Base-by-base conservation (phyloP, 2,113 vertebrate species). In the Chaenocephalus aceratus region DNA sequence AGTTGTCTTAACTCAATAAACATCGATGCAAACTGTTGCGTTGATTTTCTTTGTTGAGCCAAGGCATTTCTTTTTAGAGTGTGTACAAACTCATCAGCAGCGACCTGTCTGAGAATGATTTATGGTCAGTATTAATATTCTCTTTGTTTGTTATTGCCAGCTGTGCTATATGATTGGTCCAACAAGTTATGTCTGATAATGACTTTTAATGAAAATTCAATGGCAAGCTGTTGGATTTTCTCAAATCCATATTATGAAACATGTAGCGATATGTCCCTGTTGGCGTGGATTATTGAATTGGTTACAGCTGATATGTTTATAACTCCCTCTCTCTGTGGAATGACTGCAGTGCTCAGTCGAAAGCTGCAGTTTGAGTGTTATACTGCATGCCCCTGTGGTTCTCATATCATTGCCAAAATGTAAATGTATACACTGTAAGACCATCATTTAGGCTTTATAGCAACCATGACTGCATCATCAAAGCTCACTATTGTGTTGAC, bases 51-150 rank as follows among this genome's bases (percentile, higher is more conserved):
- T 21, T 21, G 21, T 21, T 21, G 21, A 21, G 21, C 21, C 21
- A 21, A 21, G 21, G 21, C 21, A 21, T 21, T 21, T 21, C 21
- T 21, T 21, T 21, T 21, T 21, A 21, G 21, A 21, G 21, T 21
- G 21, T 21, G 84, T 90, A 82, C 69, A 86, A 88, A 86, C 82
- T 86, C 86, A 88, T 92, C 86, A 90, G 79, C 21, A 59, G 69
- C 81, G 91, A 92, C 87, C 91, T 88, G 90, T 79, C 82, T 51
- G 74, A 77, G 68, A 85, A 46, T 90, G 92, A 92, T 90, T 91
- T 73, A 92, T 93, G 69, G 80, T 89, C 84, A 79, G 75, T 75
- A 86, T 88, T 90, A 91, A 92, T 89, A 90, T 89, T 76, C 77
- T 80, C 75, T 85, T 80, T 87, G 88, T 90, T 90, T 91, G 82